Base-by-base conservation (phyloP, 2,888 invertebrate species). In the Anticlea derivata region DNA sequence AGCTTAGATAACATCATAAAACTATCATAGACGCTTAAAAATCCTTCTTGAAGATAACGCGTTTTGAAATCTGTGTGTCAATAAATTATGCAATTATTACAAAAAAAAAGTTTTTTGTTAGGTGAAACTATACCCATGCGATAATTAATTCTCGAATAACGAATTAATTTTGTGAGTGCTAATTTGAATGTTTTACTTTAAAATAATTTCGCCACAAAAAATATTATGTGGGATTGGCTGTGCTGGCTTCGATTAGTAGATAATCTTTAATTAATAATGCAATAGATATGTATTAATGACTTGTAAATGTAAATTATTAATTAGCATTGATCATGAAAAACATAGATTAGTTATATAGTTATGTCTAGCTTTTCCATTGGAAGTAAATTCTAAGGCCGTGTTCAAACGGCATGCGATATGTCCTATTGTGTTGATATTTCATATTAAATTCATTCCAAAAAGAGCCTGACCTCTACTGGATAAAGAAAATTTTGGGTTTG, bases 81-180 rank as follows among this genome's bases (percentile, higher is more conserved):
- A 49, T 45, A 57, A 43, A 53, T 53, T 60, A 58, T 47, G 53
- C 49, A 58, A 53, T 48, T 52, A 30, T 47, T 55, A 53, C 48
- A 3, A 23, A 49, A 40, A 46, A 55, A 57, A 52, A 49, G 45
- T 43, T 30, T 51, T 33, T 45, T n/a, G n/a, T n/a, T 24, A 10
- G 27, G 35, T 37, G 48, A 48, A 43, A 38, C 26, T 38, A 37
- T 40, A 11, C 17, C 24, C 11, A 23, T 10, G 10, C 43, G 2
- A 11, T 49, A 53, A 58, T 54, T 51, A 54, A 60, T 51, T 58
- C 51, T 39, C 30, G 13, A 39, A 49, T 40, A 43, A 30, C 29
- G 24, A 30, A 50, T 48, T 48, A 55, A 52, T 53, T 39, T 46
- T 31, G 45, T 47, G 43, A 47, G 11, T 22, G 12, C n/a, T 12